phyloP scores from a whole-genome alignment of 2,888 invertebrate species.

The Cheilosia grossa region DNA sequence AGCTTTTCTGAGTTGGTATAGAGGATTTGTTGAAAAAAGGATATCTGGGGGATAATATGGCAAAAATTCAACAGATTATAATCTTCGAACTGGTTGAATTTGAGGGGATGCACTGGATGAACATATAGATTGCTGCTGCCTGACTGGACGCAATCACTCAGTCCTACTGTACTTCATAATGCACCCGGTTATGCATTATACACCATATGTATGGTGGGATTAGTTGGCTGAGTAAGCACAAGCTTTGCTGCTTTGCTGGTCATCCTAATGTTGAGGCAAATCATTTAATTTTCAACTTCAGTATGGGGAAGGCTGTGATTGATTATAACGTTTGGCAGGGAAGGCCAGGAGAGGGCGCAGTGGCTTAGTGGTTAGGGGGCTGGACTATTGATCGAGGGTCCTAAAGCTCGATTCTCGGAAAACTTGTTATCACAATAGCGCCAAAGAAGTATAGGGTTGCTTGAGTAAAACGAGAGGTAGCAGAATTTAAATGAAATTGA shows the following conservation, averaged over 20 bases:
- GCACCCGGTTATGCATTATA: constrained; percentile 33
- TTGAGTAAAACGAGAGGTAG: too few species aligned
- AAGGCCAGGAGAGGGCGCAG: too few species aligned
- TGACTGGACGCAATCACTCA: constrained; percentile 72
- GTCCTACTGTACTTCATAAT: constrained; percentile 31
- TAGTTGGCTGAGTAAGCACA: constrained; percentile 49
- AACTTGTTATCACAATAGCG: too few species aligned
- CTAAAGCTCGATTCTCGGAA: too few species aligned
- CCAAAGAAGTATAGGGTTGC: too few species aligned
- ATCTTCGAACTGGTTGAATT: constrained; percentile 68
- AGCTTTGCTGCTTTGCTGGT: constrained; percentile 24
- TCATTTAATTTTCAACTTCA: constrained; percentile 51
- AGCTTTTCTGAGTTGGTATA: constrained; percentile 53
- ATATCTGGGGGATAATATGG: constrained; percentile 60
- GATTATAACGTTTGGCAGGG: background rate
- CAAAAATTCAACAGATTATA: constrained; percentile 74
- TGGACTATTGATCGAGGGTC: too few species aligned
- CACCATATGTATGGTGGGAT: constrained; percentile 51
- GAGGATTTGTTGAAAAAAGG: constrained; percentile 31
- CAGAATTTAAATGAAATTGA: too few species aligned
- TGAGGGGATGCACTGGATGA: constrained; percentile 56
- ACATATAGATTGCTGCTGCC: constrained; percentile 59
- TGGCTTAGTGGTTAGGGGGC: too few species aligned
- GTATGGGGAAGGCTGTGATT: background rate
- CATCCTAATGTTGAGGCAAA: constrained; percentile 40